phyloP scores from a whole-genome alignment of 35 echinoderm and acorn worm genomes.

The Nesometra sesokonis region DNA sequence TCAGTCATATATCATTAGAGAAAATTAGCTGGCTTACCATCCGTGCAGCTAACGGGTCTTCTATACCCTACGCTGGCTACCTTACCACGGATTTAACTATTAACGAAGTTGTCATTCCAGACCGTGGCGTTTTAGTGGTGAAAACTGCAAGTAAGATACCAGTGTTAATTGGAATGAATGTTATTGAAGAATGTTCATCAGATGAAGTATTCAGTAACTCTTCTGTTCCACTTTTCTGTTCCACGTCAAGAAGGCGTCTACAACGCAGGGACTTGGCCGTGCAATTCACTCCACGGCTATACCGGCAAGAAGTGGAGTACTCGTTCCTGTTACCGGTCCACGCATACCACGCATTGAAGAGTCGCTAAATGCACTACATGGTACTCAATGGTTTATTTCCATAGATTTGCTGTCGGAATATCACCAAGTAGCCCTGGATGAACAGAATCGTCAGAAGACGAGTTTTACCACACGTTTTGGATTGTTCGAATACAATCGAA shows the following conservation, averaged over 20 bases:
- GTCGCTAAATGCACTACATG: neutral
- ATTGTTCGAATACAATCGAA: neutral
- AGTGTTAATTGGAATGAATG: neutral
- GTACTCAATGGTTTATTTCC: neutral
- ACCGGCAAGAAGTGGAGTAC: too few relatives aligned
- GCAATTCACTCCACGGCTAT: too few relatives aligned
- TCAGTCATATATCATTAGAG: conserved; percentile 1
- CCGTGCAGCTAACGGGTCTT: conserved; percentile 26
- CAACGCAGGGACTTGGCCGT: too few relatives aligned
- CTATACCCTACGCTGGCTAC: conserved; percentile 31
- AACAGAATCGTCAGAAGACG: neutral
- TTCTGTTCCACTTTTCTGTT: too few relatives aligned
- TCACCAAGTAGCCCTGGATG: neutral
- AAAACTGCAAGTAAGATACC: neutral
- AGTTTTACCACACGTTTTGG: neutral
- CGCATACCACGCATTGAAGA: conserved; percentile 9
- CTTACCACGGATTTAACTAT: conserved; percentile 10
- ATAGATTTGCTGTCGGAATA: neutral
- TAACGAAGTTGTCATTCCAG: neutral
- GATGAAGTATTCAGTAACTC: neutral
- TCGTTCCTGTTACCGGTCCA: too few relatives aligned
- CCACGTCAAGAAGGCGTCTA: too few relatives aligned
- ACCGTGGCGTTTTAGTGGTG: neutral
- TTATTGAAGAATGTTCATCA: neutral
- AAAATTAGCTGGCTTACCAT: conserved; percentile 18